Conservation (phyloP, 2,113 vertebrate species). For the Sceloporus tristichus region DNA sequence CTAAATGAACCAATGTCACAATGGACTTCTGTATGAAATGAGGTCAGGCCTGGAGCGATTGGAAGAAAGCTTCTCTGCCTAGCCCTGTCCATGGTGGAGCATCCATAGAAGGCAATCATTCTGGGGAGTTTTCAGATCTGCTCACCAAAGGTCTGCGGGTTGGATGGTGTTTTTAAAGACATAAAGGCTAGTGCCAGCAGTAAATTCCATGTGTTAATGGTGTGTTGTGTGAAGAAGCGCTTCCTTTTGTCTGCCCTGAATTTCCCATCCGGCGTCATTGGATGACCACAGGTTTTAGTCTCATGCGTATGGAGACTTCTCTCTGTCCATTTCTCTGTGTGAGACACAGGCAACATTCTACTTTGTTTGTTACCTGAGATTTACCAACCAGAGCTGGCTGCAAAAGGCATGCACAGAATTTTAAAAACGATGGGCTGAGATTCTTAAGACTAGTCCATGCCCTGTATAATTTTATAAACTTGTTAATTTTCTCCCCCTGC, state of each 20-base stretch:
- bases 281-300: background rate
- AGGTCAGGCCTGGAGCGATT: constrained; percentile 29
- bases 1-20: constrained; percentile 43
- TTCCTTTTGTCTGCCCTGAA: background rate
- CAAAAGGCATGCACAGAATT: background rate
- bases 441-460: background rate
- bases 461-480: background rate
- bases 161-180: background rate
- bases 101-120: background rate
- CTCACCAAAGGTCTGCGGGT: background rate
- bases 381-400: background rate
- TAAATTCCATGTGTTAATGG: background rate
- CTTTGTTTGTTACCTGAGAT: background rate
- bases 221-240: background rate
- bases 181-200: too few species aligned
- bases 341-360: background rate
- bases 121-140: background rate
- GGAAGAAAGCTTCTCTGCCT: background rate
- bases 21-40: constrained; percentile 48
- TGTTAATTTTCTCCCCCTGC: background rate
- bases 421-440: background rate
- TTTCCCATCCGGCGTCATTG: background rate
- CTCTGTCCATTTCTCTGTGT: background rate
- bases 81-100: background rate
- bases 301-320: background rate